These are phyloP conservation scores for Erythrocercus mccallii DNA, from an alignment of 2,113 vertebrate genomes.

Conservation along the genomic window DNA sequence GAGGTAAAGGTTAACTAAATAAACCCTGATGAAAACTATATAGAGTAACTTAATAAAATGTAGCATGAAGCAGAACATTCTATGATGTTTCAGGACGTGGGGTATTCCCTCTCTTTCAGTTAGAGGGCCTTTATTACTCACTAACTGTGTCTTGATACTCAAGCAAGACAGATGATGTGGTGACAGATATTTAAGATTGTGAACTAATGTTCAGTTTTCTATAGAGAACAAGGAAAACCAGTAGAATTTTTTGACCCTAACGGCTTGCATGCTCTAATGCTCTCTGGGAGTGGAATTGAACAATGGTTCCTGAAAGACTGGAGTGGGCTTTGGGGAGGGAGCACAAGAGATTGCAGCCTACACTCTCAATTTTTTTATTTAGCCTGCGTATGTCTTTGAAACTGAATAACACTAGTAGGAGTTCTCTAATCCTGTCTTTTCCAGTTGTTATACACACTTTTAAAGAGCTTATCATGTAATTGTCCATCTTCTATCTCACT, in stretches of 20 bases:
- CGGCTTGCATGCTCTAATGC: background rate
- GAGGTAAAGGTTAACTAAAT: constrained; percentile 44
- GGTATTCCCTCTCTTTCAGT: constrained; percentile 40
- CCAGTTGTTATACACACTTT: background rate
- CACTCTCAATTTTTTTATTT: background rate
- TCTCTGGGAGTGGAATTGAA: background rate
- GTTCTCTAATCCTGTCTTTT: background rate
- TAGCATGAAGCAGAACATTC: constrained; percentile 51
- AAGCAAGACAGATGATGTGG: constrained; percentile 41
- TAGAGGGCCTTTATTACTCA: constrained; percentile 37
- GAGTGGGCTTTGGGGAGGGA: background rate
- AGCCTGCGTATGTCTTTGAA: background rate
- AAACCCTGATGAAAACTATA: background rate
- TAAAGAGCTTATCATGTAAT: background rate
- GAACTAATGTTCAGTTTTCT: constrained; percentile 1
- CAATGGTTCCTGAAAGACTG: background rate
- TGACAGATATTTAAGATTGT: constrained; percentile 51
- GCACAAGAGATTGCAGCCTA: background rate
- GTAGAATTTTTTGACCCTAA: background rate
- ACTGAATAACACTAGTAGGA: background rate
- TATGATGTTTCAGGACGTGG: background rate
- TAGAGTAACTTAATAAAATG: constrained; percentile 17
- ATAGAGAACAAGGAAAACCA: background rate
- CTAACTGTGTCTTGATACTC: constrained; percentile 12
- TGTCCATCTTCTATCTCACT: background rate